phyloP scores from a whole-genome alignment of 1,140 invertebrate genomes.

The Leptopilina clavipes region DNA sequence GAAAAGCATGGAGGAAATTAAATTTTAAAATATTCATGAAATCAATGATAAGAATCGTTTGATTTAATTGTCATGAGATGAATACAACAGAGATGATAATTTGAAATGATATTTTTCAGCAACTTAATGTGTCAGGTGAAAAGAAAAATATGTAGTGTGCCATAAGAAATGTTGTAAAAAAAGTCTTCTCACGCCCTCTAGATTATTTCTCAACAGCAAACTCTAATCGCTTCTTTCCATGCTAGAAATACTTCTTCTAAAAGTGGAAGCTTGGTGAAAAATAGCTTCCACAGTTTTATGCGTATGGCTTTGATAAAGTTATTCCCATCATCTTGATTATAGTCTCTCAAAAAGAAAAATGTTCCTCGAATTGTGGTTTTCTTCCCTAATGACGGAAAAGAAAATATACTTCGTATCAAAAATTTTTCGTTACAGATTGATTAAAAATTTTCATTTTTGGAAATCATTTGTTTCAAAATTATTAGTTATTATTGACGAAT shows the following conservation, averaged over 20 bases:
- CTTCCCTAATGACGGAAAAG: too few species aligned
- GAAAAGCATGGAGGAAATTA: background rate
- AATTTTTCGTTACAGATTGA: background rate
- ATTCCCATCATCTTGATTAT: background rate
- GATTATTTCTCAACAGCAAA: slow-evolving; percentile 19
- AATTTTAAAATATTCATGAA: background rate
- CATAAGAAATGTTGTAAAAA: background rate
- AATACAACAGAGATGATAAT: too few species aligned
- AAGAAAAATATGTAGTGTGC: background rate
- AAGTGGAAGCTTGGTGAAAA: slow-evolving; percentile 20
- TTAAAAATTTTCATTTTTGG: too few species aligned
- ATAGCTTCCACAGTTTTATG: slow-evolving; percentile 17
- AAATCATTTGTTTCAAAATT: too few species aligned
- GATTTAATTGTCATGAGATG: background rate
- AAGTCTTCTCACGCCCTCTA: slow-evolving; percentile 21
- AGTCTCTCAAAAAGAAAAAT: background rate
- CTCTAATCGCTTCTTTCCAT: slow-evolving; percentile 21
- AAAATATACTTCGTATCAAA: too few species aligned
- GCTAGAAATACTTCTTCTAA: slow-evolving; percentile 12
- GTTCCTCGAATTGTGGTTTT: background rate
- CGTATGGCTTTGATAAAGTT: slow-evolving; percentile 21
- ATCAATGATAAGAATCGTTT: background rate
- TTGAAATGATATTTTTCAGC: background rate
- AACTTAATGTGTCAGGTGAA: background rate
- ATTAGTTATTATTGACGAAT: too few species aligned